Conservation (phyloP, 2,888 invertebrate species). For the Steromphala cineraria region DNA sequence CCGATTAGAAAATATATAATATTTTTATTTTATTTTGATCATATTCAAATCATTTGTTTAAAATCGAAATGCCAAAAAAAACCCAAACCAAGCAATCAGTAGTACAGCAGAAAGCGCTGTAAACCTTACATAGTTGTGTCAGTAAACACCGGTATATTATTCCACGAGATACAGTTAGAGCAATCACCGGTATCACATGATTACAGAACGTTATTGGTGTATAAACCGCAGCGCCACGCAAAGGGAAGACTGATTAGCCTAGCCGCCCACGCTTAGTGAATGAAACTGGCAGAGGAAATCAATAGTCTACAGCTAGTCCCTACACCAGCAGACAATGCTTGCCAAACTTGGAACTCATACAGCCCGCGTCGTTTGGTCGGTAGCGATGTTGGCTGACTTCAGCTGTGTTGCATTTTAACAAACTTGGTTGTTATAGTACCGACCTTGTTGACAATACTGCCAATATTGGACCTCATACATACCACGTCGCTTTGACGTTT, state of each 20-base stretch:
- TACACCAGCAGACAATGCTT: not conserved
- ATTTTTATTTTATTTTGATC: too few relatives aligned
- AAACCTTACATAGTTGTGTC: not conserved
- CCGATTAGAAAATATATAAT: too few relatives aligned
- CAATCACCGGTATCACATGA: not conserved
- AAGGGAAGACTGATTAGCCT: not conserved
- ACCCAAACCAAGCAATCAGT: too few relatives aligned
- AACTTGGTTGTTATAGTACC: too few relatives aligned
- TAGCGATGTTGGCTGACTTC: not conserved
- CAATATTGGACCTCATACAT: too few relatives aligned
- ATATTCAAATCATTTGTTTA: too few relatives aligned
- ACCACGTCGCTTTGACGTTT: too few relatives aligned
- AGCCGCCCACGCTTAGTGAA: not conserved
- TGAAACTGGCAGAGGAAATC: not conserved
- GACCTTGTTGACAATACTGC: too few relatives aligned
- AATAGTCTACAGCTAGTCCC: not conserved
- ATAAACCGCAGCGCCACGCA: not conserved
- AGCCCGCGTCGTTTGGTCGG: not conserved
- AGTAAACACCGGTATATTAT: not conserved
- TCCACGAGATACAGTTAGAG: not conserved
- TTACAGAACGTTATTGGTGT: not conserved
- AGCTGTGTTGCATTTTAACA: not conserved
- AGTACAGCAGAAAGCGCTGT: too few relatives aligned
- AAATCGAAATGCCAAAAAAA: too few relatives aligned
- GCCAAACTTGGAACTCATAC: not conserved